Base-by-base conservation (phyloP, 2,797 vertebrate genomes). In the Falco naumanni region DNA sequence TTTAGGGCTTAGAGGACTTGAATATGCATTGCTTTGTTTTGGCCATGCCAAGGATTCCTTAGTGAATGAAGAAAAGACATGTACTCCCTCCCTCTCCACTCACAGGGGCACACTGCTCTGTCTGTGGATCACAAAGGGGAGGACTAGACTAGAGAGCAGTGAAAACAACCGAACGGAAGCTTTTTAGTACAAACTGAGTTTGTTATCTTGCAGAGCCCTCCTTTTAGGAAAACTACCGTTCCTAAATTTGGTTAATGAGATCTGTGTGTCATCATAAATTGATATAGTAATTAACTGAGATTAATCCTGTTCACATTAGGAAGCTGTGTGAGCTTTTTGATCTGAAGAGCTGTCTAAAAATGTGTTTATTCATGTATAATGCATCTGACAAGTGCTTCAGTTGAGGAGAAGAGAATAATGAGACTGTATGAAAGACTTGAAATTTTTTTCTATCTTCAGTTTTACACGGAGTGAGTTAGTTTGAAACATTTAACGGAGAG, bases 271-370 rank as follows among this genome's bases (percentile, higher is more conserved):
- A 96, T 95, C 96, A 96, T 87, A 96, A 95, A 97, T 90, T 75
- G 97, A 97, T 97, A 97, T 48, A 97, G 95, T 93, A 97, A 97
- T 98, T 97, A 97, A 90, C 90, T 80, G 93, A 97, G 96, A 97
- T 97, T 97, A 98, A 96, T 97, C 91, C 94, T 70, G 87, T 85
- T 97, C 96, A 84, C 93, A 95, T 80, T 93, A 95, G 93, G 94
- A 97, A 97, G 96, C 97, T 93, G 96, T 93, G 96, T 94, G 96
- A 97, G 97, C 94, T 97, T 97, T 97, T 97, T 97, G 96, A 97
- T 97, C 97, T 89, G 92, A 95, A 93, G 93, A 93, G 87, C 95
- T 96, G 97, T 96, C 97, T 97, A 93, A 90, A 97, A 95, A 94
- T 92, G 95, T 96, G 96, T 96, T 97, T 96, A 94, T 89, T 96